Evolutionary conservation across 2,113 vertebrate genomes (phyloP).

Genomic region (Vidua macroura): DNA sequence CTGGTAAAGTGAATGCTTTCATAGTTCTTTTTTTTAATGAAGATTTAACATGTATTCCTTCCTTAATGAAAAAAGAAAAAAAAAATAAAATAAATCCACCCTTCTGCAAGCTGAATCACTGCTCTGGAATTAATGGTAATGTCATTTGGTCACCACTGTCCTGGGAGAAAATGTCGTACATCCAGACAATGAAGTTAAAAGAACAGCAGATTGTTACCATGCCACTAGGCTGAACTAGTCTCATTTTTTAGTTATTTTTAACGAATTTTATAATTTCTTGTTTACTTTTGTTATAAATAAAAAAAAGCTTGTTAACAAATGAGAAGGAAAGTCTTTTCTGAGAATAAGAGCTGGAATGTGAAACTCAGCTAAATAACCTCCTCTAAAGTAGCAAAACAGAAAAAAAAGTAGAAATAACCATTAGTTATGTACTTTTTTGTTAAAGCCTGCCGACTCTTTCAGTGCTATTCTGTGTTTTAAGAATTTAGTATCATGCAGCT

Average conservation of each 20-base stretch:
- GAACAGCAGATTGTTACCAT: constrained; percentile 57
- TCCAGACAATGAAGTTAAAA: constrained; percentile 55
- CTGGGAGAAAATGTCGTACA: constrained; percentile 48
- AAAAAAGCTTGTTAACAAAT: neutral
- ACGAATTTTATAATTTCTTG: neutral
- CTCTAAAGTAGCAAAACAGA: neutral
- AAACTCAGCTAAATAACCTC: constrained; percentile 22
- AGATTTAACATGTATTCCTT: constrained; percentile 35
- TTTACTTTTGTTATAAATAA: constrained; percentile 18
- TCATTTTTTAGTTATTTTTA: constrained; percentile 57
- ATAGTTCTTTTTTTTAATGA: neutral
- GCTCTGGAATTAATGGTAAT: constrained; percentile 61
- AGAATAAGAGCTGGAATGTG: neutral
- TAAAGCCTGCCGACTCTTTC: neutral
- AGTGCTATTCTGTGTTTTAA: neutral
- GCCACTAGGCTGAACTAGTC: constrained; percentile 38
- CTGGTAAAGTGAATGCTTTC: constrained; percentile 19
- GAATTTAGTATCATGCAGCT: neutral
- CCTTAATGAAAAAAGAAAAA: neutral
- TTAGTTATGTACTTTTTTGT: neutral
- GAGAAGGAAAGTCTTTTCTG: neutral
- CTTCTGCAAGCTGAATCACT: constrained; percentile 61
- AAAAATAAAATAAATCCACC: neutral
- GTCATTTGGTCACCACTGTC: constrained; percentile 47
- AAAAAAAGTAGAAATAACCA: neutral